Conservation (phyloP, 2,113 vertebrate species). For the Oenanthe oenanthe region DNA sequence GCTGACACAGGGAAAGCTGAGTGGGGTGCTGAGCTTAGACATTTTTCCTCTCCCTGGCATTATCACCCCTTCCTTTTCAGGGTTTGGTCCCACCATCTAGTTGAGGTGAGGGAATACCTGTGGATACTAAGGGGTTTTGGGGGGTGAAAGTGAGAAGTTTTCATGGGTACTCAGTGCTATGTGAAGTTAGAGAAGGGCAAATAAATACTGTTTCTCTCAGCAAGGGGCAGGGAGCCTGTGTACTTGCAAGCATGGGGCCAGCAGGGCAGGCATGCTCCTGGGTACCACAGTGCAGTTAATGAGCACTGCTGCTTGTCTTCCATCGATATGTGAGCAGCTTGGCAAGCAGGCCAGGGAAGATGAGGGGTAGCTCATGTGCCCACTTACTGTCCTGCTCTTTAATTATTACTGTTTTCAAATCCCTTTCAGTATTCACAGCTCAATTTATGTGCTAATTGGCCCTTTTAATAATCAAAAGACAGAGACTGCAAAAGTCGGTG, state of each 20-base stretch:
- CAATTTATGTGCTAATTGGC: conserved; percentile 54
- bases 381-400: conserved; percentile 5
- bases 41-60: not conserved
- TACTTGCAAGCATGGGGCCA: not conserved
- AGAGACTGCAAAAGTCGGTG: not conserved
- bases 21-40: not conserved
- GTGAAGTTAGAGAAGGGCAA: not conserved
- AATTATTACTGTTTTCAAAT: conserved; percentile 61
- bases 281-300: not conserved
- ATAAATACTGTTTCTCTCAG: not conserved
- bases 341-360: not conserved
- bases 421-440: conserved; percentile 57
- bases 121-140: not conserved
- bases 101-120: not conserved
- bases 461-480: conserved; percentile 49
- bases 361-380: not conserved
- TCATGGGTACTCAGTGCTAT: not conserved
- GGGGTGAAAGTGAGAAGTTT: not conserved
- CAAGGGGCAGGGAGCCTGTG: not conserved
- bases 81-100: not conserved
- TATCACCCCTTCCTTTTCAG: not conserved
- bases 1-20: not conserved
- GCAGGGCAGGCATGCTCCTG: not conserved
- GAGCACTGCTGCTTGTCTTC: not conserved
- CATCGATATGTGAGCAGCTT: not conserved